Evolutionary conservation across 1,140 invertebrate species (phyloP), one percentile per base, ranked within the genome.

Genomic region (Drosophila ercepeae): DNA sequence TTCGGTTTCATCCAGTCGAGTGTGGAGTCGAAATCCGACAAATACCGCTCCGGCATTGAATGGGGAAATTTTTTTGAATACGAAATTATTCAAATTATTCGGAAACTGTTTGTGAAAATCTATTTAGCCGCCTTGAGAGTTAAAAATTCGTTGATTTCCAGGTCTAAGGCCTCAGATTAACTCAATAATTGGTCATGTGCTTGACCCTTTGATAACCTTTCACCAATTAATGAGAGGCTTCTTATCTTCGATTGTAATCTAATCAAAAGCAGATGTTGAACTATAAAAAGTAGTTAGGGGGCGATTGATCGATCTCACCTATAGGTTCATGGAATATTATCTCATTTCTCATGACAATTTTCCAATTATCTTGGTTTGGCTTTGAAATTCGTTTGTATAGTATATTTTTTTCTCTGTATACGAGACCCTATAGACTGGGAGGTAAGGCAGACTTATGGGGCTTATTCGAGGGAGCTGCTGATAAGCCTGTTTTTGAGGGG

Each of bases 1-100:
- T 75, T 84, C 55, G 57, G 79, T 75, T 83, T 71, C 61, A 84
- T 78, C 75, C 64, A 63, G 75, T 75, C 41, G 51, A 45, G 71
- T 75, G 79, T 78, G 50, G 79, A 58, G 29, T 48, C 14, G 8
- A 74, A 52, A 67, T 34, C 54, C 54, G 68, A 41, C 25, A 51
- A 34, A 42, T 49, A 36, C 64, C 45, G 34, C 25, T 51, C 27
- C 29, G 16, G n/a, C 29, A 42, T 29, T 45, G 23, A 34, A 27
- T 61, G 23, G 21, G 45, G 25, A 36, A 51, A 67, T 65, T 29
- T 52, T 51, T 51, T 25, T 27, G 39, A 67, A 34, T 67, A 32
- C 34, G 13, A 65, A 64, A 61, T 41, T 23, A 42, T 32, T 13
- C 7, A 49, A 64, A 27, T 48, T 11, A 3, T 7, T 3, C 4